A percentile compares a stretch with the other conserved stretches of the same genome.
phyloP scores from a whole-genome alignment of 1,140 invertebrate genomes.

The Adoxophyes honmai region DNA sequence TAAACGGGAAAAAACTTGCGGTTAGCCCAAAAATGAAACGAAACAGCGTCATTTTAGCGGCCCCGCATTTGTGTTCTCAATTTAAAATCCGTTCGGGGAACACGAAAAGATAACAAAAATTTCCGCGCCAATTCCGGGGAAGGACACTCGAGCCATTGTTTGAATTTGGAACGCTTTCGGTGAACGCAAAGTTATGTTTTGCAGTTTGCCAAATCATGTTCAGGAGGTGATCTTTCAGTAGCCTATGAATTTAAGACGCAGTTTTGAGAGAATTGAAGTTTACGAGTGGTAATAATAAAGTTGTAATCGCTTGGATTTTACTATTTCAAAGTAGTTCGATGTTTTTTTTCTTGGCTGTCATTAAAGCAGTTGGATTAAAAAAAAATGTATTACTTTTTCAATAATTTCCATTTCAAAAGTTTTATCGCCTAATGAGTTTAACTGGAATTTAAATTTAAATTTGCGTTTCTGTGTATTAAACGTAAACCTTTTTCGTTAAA shows the following conservation, averaged over 20 bases:
- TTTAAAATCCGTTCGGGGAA: conserved; percentile 74
- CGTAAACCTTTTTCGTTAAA: too few relatives aligned
- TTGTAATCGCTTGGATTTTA: neutral
- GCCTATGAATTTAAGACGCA: neutral
- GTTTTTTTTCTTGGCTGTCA: too few relatives aligned
- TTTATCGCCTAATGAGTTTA: too few relatives aligned
- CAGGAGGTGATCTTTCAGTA: neutral
- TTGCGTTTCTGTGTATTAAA: too few relatives aligned
- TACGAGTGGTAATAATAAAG: neutral
- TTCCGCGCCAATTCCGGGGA: conserved; percentile 70
- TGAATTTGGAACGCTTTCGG: conserved; percentile 68
- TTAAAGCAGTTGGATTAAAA: too few relatives aligned
- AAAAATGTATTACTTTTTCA: too few relatives aligned
- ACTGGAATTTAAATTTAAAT: too few relatives aligned
- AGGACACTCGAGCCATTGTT: conserved; percentile 72
- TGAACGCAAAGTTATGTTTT: conserved; percentile 37
- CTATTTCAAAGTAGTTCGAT: too few relatives aligned
- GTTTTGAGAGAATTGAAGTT: neutral
- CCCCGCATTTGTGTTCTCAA: conserved; percentile 68
- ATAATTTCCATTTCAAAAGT: too few relatives aligned
- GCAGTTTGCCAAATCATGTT: conserved; percentile 8
- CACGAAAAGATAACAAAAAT: conserved; percentile 76
- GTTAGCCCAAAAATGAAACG: too few relatives aligned
- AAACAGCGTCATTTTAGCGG: conserved; percentile 48
- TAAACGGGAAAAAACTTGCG: too few relatives aligned